Base-by-base conservation (phyloP, 2,888 invertebrate species). In the Caenorhabditis macrosperma region DNA sequence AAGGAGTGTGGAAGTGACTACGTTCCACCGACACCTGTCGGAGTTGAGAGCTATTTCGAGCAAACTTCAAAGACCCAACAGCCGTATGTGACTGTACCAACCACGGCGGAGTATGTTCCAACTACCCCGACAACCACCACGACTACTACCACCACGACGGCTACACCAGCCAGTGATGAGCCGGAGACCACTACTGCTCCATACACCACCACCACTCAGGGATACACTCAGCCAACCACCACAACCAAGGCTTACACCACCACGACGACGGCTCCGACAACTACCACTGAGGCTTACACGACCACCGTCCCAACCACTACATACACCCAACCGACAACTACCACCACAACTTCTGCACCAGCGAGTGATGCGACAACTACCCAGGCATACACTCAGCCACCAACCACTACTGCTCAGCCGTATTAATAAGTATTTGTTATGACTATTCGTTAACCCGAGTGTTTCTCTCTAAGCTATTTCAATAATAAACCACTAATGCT, bases 1-100 rank as follows among this genome's bases (percentile, higher is more conserved):
- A 33, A 44, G 38, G 61, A 72, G n/a, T 82, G 82, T 50, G 74
- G 48, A 28, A 50, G 24, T n/a, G 74, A 64, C 28, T 76, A 67
- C 54, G 61, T 76, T 24, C 44, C 59, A 24, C 20, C 59, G 20
- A 38, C 66, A 15, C 33, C 48, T 20, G 15, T 44, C n/a, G 33
- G 20, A 44, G 44, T 4, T 44, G 3, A 38, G 12, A 15, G 38
- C 9, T 38, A 17, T 20, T 44, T 3, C 17, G 44, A 48, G 46
- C 46, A 22, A 15, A 50, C 71, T 44, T 48, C 67, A 1, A 54
- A 12, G 35, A 41, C 60, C 41, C 55, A 55, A 12, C 2, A 55
- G 35, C n/a, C 35, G 20, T 55, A 55, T 35, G 30, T 3, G 17
- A 46, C 46, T 22, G 50, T 24, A 4, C 41, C 41, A 41, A 41